Conservation (phyloP, 2,113 vertebrate species). For the Buteo buteo region DNA sequence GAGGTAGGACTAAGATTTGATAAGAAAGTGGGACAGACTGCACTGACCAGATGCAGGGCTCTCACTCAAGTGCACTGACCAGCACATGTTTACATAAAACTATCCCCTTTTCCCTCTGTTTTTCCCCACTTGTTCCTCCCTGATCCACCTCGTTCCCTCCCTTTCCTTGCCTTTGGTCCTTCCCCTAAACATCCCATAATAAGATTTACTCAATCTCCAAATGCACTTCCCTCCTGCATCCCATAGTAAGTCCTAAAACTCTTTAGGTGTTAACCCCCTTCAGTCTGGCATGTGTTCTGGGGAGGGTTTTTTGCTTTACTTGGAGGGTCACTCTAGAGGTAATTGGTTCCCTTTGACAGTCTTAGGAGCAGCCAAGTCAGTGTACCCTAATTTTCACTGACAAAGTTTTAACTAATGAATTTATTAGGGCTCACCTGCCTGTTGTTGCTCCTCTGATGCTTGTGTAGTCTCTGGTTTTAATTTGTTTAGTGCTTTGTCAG, state of each 20-base stretch:
- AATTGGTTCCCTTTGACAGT: neutral
- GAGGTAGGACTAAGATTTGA: neutral
- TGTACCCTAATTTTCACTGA: neutral
- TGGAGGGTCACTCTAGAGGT: neutral
- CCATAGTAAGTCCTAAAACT: neutral
- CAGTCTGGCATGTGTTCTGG: neutral
- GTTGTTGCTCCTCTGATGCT: neutral
- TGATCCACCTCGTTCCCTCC: neutral
- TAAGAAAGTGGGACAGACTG: neutral
- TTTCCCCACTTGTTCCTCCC: neutral
- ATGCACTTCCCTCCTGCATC: neutral
- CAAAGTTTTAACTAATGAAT: neutral
- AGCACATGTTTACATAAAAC: neutral
- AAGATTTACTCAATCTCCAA: neutral
- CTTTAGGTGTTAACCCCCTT: neutral
- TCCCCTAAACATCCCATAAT: neutral
- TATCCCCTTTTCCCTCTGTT: neutral
- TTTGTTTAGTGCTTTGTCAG: neutral
- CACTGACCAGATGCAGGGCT: neutral
- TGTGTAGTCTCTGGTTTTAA: neutral
- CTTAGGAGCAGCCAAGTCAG: neutral
- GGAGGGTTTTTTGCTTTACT: neutral
- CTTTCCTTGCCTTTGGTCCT: neutral
- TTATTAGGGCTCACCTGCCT: neutral
- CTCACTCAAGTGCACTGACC: neutral